Percentiles rank a stretch among this genome's conserved stretches.
Conservation (phyloP, 2,797 vertebrate species). For the Crypturellus tataupa region DNA sequence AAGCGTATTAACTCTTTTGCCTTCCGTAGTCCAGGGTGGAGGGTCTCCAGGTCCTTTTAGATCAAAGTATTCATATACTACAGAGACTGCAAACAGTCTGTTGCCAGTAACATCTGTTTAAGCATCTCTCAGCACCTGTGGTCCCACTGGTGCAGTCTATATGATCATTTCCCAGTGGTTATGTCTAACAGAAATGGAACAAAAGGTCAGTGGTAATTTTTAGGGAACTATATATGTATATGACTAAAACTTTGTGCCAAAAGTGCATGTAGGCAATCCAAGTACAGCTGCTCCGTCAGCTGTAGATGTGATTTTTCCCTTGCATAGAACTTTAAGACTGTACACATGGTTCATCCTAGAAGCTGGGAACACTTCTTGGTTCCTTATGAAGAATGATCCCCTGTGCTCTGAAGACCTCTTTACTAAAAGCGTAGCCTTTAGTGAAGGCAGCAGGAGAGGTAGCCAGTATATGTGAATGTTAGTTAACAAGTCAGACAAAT, state of each 20-base stretch:
- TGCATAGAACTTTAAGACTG: neutral
- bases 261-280: neutral
- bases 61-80: too few relatives aligned
- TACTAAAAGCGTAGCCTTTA: neutral
- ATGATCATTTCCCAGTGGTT: neutral
- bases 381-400: neutral
- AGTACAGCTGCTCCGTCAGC: neutral
- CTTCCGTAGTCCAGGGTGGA: neutral
- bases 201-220: neutral
- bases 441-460: neutral
- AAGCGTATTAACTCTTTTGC: neutral
- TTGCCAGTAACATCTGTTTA: neutral
- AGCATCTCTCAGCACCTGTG: neutral
- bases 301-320: neutral
- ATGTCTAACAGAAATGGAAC: neutral
- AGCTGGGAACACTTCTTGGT: neutral
- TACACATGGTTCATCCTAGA: accelerated
- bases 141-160: neutral
- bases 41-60: neutral
- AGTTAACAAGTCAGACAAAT: neutral
- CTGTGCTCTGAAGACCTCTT: neutral
- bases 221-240: neutral
- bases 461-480: accelerated
- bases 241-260: too few relatives aligned
- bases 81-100: neutral